Evolutionary conservation across 2,888 invertebrate genomes (phyloP), one percentile per base, ranked within the genome.

Genomic region (Venusia cambrica): DNA sequence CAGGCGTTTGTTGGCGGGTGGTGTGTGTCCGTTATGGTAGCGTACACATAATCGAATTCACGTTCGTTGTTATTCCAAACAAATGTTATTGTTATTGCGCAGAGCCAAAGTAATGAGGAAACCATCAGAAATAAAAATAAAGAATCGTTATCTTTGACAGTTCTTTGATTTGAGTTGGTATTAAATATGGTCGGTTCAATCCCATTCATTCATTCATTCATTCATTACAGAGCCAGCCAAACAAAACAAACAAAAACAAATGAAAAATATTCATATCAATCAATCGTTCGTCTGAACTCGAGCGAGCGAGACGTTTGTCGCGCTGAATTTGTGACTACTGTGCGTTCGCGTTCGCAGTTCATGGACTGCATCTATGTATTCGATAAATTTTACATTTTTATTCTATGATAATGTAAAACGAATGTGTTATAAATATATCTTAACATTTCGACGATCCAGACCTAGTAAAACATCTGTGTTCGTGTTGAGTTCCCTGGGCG

Each of bases 271-370:
- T 21, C 11, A 13, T 9, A 13, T 5, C 2, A 39, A 33, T 38
- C 40, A 41, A 45, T 50, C 45, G 25, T 51, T 59, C 54, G 45
- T 57, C 51, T 54, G 62, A 66, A 58, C 54, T 59, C 41, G 47
- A 48, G 69, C 73, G 81, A 53, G 47, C 67, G 83, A 84, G 85
- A 84, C 83, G 83, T 73, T 41, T 48, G 75, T 83, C 62, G 69
- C 78, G 68, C 55, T 26, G 55, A 42, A 38, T 58, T 62, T 73
- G 79, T 63, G 77, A 70, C 71, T 69, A 68, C 74, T 75, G 84
- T 85, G 85, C 84, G 83, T 81, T 85, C 83, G 85, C 84, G 83
- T 81, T 85, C 83, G 83, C 74, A 67, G 66, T 63, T 75, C 38
- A 54, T 51, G 46, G 44, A 45, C 56, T 38, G 36, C 54, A n/a